Base-by-base conservation (phyloP, 2,888 invertebrate species). In the Chironomus riparius region DNA sequence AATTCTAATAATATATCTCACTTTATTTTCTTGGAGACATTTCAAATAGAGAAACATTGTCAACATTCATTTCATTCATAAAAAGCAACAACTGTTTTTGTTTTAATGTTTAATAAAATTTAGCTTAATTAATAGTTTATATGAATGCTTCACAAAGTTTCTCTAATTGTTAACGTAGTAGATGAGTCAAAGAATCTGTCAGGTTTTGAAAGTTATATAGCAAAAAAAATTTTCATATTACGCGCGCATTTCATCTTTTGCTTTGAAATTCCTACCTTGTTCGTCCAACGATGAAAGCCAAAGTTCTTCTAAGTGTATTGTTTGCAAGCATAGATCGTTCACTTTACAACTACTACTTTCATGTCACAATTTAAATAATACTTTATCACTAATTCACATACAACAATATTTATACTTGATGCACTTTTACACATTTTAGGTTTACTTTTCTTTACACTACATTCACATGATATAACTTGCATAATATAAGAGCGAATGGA, bases 191-290 rank as follows among this genome's bases (percentile, higher is more conserved):
- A 28, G 38, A 38, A 15, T 38, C 7, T 10, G 28, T 13, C 65
- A 65, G n/a, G 2, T 68, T 28, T 47, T 18, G 28, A 28, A 38
- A 68, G 6, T 12, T 2, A 4, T 7, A 7, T 28, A 18, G 68
- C 68, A 47, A 28, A 15, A 18, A 3, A 15, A 68, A 6, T 47
- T 38, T 38, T 38, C 10, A 5, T 38, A 5, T 47, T 28, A 47
- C 47, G 5, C 68, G 68, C 61, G 38, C 18, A 47, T 74, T 61
- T 74, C 18, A 68, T 47, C 68, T 24, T 77, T 78, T 77, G 78
- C 78, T 78, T 62, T 70, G 76, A 50, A 83, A 86, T 10, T 86
- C 86, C 86, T 86, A 86, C 86, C 86, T 86, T 86, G 86, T 83
- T 86, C 86, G 82, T 86, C 86, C 80, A 86, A 86, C 81, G 86